Evolutionary conservation across 2,113 vertebrate species (phyloP).

Genomic region (Tragelaphus buxtoni): DNA sequence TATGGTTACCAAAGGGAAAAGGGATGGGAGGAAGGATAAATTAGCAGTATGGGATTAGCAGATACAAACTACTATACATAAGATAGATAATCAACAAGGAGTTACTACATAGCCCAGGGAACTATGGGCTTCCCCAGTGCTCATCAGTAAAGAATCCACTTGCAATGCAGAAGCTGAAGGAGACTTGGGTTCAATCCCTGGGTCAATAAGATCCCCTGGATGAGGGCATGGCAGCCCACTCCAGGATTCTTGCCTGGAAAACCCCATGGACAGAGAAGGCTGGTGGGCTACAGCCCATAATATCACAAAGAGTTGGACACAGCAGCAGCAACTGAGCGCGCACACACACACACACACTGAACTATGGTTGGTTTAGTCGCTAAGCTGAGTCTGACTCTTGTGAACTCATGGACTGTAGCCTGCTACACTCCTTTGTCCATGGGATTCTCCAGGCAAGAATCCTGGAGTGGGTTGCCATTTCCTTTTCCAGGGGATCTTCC

Average conservation of each 20-base stretch:
- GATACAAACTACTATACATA: not conserved
- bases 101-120: not conserved
- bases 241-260: not conserved
- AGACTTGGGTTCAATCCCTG: not conserved
- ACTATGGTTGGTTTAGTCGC: not conserved
- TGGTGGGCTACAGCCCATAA: not conserved
- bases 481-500: not conserved
- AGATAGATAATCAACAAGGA: not conserved
- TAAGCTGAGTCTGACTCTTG: not conserved
- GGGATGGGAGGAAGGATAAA: not conserved
- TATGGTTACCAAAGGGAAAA: not conserved
- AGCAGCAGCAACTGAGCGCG: accelerated
- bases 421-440: not conserved
- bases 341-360: accelerated
- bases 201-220: not conserved
- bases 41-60: not conserved
- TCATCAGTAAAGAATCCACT: not conserved
- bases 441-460: not conserved
- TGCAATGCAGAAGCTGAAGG: not conserved
- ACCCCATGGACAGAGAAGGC: not conserved
- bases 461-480: not conserved
- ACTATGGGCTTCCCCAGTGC: not conserved
- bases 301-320: not conserved
- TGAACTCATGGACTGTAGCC: not conserved
- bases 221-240: not conserved